Evolutionary conservation across 2,888 invertebrate genomes (phyloP).

Genomic region (Parasteatoda lunata): DNA sequence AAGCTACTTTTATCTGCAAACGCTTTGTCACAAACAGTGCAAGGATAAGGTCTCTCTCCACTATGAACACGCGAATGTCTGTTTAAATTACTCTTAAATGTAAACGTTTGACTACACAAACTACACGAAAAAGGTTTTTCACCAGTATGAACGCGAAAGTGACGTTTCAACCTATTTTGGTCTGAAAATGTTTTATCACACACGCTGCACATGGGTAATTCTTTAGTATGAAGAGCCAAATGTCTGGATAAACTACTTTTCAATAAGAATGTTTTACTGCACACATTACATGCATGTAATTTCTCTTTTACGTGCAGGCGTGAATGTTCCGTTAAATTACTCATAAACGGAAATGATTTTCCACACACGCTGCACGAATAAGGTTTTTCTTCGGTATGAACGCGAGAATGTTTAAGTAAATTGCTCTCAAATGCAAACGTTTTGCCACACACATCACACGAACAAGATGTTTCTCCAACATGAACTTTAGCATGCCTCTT

Average conservation of each 20-base stretch:
- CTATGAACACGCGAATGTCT: slow-evolving; percentile 94
- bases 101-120: slow-evolving; percentile 97
- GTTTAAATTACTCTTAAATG: slow-evolving; percentile 97
- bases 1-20: background rate
- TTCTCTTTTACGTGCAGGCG: slow-evolving; percentile 74
- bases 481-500: background rate
- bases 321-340: background rate
- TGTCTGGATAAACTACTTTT: too few species aligned
- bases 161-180: slow-evolving; percentile 94
- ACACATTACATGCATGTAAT: slow-evolving; percentile 91
- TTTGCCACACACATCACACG: background rate
- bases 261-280: too few species aligned
- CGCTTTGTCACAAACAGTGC: slow-evolving; percentile 84
- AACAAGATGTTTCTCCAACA: background rate
- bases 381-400: slow-evolving; percentile 13
- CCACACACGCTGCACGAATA: background rate
- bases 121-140: slow-evolving; percentile 96
- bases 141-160: slow-evolving; percentile 99
- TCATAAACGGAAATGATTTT: background rate
- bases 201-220: slow-evolving; percentile 76
- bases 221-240: too few species aligned
- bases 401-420: background rate
- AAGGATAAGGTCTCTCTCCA: slow-evolving; percentile 97
- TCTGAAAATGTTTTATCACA: slow-evolving; percentile 98
- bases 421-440: background rate